Conservation (phyloP, 2,797 vertebrate species). For the Cephalopachus bancanus region DNA sequence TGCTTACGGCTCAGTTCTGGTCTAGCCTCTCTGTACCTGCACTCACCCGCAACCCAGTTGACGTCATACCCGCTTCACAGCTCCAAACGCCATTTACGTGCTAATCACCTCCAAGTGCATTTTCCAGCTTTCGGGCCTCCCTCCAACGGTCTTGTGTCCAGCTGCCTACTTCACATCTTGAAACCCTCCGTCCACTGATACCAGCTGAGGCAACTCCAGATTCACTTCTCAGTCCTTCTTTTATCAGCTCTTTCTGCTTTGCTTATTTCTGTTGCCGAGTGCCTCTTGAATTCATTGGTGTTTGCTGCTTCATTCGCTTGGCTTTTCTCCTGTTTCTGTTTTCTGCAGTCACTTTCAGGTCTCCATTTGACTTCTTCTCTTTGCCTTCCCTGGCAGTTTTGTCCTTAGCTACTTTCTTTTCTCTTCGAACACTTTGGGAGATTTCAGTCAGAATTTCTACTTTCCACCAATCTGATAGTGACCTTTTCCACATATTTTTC, state of each 20-base stretch:
- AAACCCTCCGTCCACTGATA: background rate
- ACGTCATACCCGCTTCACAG: background rate
- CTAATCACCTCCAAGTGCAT: background rate
- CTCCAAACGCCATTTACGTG: background rate
- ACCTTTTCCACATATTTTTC: background rate
- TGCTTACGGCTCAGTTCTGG: background rate
- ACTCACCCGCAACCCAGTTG: background rate
- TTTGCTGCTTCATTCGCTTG: background rate
- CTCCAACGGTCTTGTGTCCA: background rate
- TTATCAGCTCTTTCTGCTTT: background rate
- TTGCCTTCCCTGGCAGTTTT: background rate
- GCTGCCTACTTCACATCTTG: background rate
- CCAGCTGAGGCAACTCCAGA: rapidly evolving
- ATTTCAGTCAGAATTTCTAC: background rate
- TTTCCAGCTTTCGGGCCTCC: background rate
- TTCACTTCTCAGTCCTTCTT: background rate
- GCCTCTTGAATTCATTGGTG: background rate
- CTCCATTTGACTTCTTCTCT: background rate
- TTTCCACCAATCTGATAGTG: background rate
- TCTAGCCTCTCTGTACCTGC: background rate
- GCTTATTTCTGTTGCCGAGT: background rate
- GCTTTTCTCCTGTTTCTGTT: background rate
- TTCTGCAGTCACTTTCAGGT: background rate
- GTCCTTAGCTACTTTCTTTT: background rate
- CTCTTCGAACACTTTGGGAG: background rate